These are phyloP conservation scores for Bufotes viridis DNA, from an alignment of 2,797 vertebrate genomes.

Conservation along the genomic window DNA sequence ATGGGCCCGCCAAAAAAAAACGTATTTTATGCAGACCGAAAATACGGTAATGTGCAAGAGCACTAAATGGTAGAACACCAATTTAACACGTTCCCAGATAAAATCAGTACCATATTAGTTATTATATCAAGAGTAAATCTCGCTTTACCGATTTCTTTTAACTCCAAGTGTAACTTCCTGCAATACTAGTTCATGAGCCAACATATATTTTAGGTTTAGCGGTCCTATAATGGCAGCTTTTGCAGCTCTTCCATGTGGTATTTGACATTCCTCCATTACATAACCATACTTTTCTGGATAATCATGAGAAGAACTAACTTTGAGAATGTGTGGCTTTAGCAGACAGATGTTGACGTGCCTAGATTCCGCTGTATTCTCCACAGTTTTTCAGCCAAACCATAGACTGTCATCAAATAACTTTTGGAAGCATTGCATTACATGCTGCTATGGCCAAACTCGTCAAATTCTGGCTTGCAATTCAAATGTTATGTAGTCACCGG, in stretches of 20 bases:
- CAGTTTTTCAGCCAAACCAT: slow-evolving; percentile 46
- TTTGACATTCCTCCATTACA: slow-evolving; percentile 18
- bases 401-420: slow-evolving; percentile 45
- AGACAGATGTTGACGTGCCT: slow-evolving; percentile 34
- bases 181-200: background rate
- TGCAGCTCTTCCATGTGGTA: background rate
- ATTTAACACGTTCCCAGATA: background rate
- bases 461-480: slow-evolving; percentile 27
- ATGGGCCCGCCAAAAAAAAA: no score
- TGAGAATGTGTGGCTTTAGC: slow-evolving; percentile 26
- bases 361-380: slow-evolving; percentile 20
- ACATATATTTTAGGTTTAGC: background rate
- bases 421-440: slow-evolving; percentile 45
- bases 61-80: background rate
- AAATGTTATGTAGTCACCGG: slow-evolving; percentile 35
- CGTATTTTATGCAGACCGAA: no score
- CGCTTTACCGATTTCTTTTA: background rate
- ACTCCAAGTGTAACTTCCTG: no score
- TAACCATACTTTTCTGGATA: slow-evolving; percentile 20
- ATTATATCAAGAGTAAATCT: background rate
- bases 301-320: slow-evolving; percentile 22
- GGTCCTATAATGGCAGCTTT: background rate
- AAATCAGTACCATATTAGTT: background rate
- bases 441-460: slow-evolving; percentile 41
- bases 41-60: no score